Evolutionary conservation across 2,888 invertebrate genomes (phyloP), one percentile per base, ranked within the genome.

Genomic region (Caprella mutica): DNA sequence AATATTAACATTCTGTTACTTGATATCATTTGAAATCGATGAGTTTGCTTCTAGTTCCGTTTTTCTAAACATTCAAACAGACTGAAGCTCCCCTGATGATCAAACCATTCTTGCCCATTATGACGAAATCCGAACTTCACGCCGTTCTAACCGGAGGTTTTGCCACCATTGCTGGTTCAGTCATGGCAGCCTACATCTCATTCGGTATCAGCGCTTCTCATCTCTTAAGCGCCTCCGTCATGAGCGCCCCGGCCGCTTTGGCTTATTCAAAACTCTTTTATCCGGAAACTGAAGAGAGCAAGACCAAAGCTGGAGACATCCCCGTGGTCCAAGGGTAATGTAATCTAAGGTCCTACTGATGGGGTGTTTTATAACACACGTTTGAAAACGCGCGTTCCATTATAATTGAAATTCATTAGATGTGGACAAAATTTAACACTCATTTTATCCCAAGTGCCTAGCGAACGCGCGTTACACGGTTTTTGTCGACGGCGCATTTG

Each of bases 161-260:
- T 73, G 90, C 94, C 0, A 91, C 93, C 0, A 92, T 96, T 8
- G 92, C 94, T 35, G 89, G 85, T 14, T 84, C 90, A 1, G 89
- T 94, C 1, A 75, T 97, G 69, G 94, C 92, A 0, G 89, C 93
- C 0, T 97, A 93, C 72, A 87, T 94, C 54, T 80, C 80, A 3
- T 92, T 89, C 72, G 93, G 93, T 0, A 91, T 92, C 0, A 80
- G 84, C 50, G 83, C 96, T 0, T 81, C 86, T 0, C 88, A 94
- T 72, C 75, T 97, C 38, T 82, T 97, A 63, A 89, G 93, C 0
- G 89, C 96, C 0, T 88, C 89, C 62, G 85, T 97, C 1, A 94
- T 97, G 94, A 89, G 93, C 0, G 94, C 96, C 0, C 96, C 96
- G 0, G 91, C 92, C 0, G 86, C 94, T 0, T 73, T 97, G 27